Percentiles rank a stretch among this genome's conserved stretches.
These are phyloP conservation scores for Protonemura montana DNA, from an alignment of 2,888 invertebrate genomes.

Conservation along the genomic window DNA sequence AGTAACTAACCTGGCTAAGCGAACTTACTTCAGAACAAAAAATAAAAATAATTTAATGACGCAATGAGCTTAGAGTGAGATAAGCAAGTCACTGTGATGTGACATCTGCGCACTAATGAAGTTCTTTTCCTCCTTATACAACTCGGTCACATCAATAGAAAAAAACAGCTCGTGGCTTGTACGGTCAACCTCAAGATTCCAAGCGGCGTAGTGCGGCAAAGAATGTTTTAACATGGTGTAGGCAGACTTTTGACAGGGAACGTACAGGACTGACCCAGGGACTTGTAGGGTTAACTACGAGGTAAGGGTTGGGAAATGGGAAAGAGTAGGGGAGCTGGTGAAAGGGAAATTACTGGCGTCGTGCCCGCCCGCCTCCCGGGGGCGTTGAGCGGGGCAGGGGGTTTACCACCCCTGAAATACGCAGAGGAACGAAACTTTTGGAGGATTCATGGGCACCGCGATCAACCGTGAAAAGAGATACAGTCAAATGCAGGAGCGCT, in stretches of 20 bases:
- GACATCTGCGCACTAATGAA: not conserved
- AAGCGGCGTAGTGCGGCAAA: not conserved
- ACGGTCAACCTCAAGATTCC: not conserved
- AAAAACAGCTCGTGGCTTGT: not conserved
- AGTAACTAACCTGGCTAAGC: not conserved
- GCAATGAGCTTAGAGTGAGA: not conserved
- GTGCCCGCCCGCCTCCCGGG: not conserved
- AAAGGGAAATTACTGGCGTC: not conserved
- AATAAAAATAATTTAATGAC: not conserved
- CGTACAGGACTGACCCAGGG: not conserved
- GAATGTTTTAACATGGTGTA: not conserved
- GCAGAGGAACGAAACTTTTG: not conserved
- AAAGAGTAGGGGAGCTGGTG: not conserved
- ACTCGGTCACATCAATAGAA: not conserved
- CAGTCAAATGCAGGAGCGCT: not conserved
- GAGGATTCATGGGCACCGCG: not conserved
- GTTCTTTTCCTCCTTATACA: not conserved
- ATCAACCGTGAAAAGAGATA: constrained; percentile 4
- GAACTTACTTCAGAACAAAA: not conserved
- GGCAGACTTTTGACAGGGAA: not conserved
- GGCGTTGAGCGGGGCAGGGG: not conserved
- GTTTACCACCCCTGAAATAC: too few species aligned
- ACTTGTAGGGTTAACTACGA: not conserved
- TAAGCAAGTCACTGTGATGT: not conserved
- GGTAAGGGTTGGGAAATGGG: not conserved